Evolutionary conservation across 1,140 invertebrate species (phyloP), one percentile per base, ranked within the genome.

Genomic region (Lepidurus apus): DNA sequence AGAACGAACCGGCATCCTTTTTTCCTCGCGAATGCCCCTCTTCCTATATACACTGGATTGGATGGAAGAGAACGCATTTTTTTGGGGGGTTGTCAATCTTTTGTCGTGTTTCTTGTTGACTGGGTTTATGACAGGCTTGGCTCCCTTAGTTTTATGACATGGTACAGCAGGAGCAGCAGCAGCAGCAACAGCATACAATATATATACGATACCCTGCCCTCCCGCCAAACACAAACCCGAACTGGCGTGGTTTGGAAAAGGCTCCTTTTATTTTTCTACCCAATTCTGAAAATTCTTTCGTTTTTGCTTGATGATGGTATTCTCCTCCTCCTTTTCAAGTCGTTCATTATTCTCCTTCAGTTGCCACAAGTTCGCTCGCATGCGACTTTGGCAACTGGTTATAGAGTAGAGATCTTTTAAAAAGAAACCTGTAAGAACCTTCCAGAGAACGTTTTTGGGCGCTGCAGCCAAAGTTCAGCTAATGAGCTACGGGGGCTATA

Each of bases 91-190:
- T 65, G 53, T 65, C 53, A 65, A 65, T 17, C 53, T 65, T 65
- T 65, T 65, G 53, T 65, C 53, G 53, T 65, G 53, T 65, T 65
- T 65, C 53, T 65, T 65, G 53, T 65, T 65, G 53, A 65, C 53
- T 65, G 53, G 53, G 53, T 65, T 65, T 65, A 65, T 65, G 53
- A 65, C 53, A 65, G 53, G 53, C 53, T 65, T 65, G 53, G 53
- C 53, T 65, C 53, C 53, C 53, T 65, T 65, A 9, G 53, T 65
- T 65, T 65, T 65, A 65, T 65, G 53, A 65, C 53, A 17, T 21
- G 21, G 53, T 34, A 34, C 34, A 34, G 34, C 34, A 34, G 34
- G 4, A 34, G 34, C 34, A 34, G 26, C 0, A 26, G 26, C 26
- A 26, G 34, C 34, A 65, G 53, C 53, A 65, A 13, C 53, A 65